Base-by-base conservation (phyloP, 2,113 vertebrate species). In the Ophiodon elongatus region DNA sequence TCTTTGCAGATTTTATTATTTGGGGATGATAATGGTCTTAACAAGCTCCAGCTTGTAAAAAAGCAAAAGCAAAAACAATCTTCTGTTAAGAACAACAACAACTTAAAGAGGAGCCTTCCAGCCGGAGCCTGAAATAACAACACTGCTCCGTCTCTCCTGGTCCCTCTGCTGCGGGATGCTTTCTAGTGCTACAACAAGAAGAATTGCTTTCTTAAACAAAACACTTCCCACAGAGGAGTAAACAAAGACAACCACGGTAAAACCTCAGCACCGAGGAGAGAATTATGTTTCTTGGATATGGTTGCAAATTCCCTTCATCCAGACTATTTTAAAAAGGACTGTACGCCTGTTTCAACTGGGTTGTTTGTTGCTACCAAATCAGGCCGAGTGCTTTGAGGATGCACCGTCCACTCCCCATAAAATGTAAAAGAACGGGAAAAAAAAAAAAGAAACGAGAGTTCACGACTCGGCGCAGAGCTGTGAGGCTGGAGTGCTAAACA, bases 151-250 rank as follows among this genome's bases (percentile, higher is more conserved):
- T 0, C 27, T 59, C 71, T 79, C 50, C 23, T 3, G 33, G 80
- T 81, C 66, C 83, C 85, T 80, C 72, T n/a, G 90, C 76, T 77
- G 77, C 77, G n/a, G 21, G 79, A 84, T 52, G 78, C 86, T 85
- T 90, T 82, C 84, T 73, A 76, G 70, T n/a, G 73, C 82, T 35
- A 63, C 84, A 76, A 76, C 14, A 69, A 82, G 63, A 84, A 72
- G 67, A 82, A 82, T 19, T 79, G 67, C 86, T 89, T 84, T 83
- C 82, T 80, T 31, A 76, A 74, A 91, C 84, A 87, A 89, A 89
- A 83, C 76, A 73, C 79, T 81, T 89, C 86, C 86, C 86, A 86
- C 85, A 62, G 83, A 85, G 85, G 83, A 82, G 85, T 83, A 88
- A 86, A 90, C 88, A 91, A 69, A 88, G 76, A 68, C 80, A 79